A percentile compares a stretch with the other conserved stretches of the same genome.
phyloP scores from a whole-genome alignment of 2,113 vertebrate species.

The Ornithorhynchus anatinus region DNA sequence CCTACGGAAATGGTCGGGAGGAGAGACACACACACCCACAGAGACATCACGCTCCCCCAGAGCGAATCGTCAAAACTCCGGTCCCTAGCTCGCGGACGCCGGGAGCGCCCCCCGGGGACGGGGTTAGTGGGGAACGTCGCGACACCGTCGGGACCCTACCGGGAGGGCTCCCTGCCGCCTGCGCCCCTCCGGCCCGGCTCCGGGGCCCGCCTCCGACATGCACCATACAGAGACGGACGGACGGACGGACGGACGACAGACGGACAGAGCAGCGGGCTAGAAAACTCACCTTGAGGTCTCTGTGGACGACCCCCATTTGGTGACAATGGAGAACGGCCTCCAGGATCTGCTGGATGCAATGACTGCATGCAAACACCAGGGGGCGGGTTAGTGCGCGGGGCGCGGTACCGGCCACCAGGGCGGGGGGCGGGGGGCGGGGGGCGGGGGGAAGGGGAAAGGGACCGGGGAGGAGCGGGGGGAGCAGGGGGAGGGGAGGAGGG shows the following conservation, averaged over 20 bases:
- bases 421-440: constrained; percentile 20
- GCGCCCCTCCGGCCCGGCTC: no score
- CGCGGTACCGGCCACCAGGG: constrained; percentile 61
- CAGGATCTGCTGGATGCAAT: constrained; percentile 98
- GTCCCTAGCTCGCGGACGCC: no score
- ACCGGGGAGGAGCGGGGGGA: neutral
- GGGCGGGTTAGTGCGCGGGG: constrained; percentile 52
- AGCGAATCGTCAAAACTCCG: no score
- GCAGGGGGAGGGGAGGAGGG: neutral
- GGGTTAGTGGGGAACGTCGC: no score
- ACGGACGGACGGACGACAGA: constrained; percentile 2
- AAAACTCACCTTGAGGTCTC: constrained; percentile 95
- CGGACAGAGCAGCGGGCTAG: constrained; percentile 21
- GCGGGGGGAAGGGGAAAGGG: no score
- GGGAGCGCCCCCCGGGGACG: no score
- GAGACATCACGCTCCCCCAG: no score
- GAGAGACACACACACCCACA: no score
- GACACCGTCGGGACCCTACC: no score
- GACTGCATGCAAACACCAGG: constrained; percentile 86
- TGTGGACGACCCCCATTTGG: constrained; percentile 97
- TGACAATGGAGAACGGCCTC: constrained; percentile 96
- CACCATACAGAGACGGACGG: constrained; percentile 27
- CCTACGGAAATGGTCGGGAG: no score
- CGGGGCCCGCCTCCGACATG: no score
- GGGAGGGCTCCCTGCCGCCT: no score